Base-by-base conservation (phyloP, 2,888 invertebrate genomes). In the Agrotis segetum region DNA sequence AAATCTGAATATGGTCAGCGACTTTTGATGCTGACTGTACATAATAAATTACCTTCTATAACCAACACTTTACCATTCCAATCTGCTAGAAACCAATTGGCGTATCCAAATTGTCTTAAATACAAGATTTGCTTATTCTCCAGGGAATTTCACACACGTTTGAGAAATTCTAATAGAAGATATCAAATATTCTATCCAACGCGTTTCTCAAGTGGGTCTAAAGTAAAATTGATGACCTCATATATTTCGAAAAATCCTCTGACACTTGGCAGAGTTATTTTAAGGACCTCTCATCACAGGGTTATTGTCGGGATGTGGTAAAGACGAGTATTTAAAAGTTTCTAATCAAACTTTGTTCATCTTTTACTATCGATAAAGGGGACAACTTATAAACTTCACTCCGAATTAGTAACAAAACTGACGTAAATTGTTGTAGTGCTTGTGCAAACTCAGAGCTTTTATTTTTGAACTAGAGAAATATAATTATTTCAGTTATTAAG, bases 221-320 rank as follows among this genome's bases (percentile, higher is more conserved):
- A 74, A 78, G 80, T 64, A 67, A 79, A 74, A 78, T 78, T 78
- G 66, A 78, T 78, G 78, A 49, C 50, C 44, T n/a, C n/a, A n/a
- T n/a, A n/a, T n/a, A n/a, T n/a, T n/a, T n/a, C n/a, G n/a, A n/a
- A n/a, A n/a, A n/a, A n/a, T n/a, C n/a, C n/a, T n/a, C 49, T 62
- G 66, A 67, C 46, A 46, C 16, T 65, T 64, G 21, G 47, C 29
- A 50, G 9, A 61, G 60, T n/a, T n/a, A 61, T 77, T 74, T 71
- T 77, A 59, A 50, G 14, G 34, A 53, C 3, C 46, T 46, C 62
- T 58, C 21, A 46, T n/a, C n/a, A n/a, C n/a, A n/a, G n/a, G 24
- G 34, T 61, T 34, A 19, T 52, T 58, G 52, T 77, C 65, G 65
- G 21, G 29, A 50, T 13, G n/a, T 19, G 9, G 56, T 56, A 49